These are phyloP conservation scores for Eriocheir sinensis DNA, from an alignment of 1,140 invertebrate species.

Conservation along the genomic window DNA sequence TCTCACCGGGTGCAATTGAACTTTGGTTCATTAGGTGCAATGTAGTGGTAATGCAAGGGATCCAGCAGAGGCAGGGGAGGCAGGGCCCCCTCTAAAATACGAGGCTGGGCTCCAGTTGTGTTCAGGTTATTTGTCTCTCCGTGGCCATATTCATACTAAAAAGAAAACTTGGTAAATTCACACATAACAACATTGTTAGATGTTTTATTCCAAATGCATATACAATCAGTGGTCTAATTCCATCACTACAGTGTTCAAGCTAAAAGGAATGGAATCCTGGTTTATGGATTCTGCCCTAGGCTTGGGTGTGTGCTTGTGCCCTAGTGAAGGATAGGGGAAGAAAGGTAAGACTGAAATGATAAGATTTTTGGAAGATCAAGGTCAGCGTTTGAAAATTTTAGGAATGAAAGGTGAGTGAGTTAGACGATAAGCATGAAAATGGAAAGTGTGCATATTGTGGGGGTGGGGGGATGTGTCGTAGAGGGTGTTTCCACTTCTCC, in stretches of 20 bases:
- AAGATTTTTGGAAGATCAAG: neutral
- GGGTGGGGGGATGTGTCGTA: no score
- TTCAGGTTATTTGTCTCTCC: constrained; percentile 37
- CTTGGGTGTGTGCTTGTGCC: no score
- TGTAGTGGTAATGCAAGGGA: constrained; percentile 68
- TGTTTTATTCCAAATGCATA: no score
- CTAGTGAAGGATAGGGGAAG: neutral
- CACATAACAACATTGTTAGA: no score
- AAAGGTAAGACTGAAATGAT: neutral
- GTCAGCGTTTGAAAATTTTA: neutral
- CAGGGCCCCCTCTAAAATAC: constrained; percentile 70
- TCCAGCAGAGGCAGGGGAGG: constrained; percentile 63
- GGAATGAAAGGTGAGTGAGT: neutral
- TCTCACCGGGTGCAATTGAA: constrained; percentile 71
- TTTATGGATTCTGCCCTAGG: no score
- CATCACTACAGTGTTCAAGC: neutral
- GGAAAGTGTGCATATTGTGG: neutral
- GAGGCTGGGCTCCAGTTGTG: constrained; percentile 49
- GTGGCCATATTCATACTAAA: constrained; percentile 72
- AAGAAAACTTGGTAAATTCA: neutral
- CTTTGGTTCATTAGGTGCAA: constrained; percentile 65
- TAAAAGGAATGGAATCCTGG: neutral
- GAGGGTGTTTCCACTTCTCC: no score
- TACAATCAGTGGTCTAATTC: no score
- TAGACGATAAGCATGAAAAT: neutral